Base-by-base conservation (phyloP, 2,797 vertebrate species). In the Megaceryle alcyon region DNA sequence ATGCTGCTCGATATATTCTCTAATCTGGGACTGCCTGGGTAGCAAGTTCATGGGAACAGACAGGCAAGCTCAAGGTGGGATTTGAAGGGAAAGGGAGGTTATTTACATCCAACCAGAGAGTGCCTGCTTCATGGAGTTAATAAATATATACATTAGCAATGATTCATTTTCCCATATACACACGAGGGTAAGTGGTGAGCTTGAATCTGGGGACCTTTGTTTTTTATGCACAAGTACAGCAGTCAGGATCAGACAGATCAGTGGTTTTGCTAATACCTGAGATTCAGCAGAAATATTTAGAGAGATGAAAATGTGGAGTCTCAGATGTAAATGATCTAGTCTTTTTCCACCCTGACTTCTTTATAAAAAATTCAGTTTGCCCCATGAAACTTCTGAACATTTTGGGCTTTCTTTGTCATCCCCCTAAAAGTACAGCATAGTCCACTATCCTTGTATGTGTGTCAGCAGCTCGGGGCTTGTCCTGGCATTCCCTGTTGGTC, bases 351-450 rank as follows among this genome's bases (percentile, higher is more conserved):
- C 14, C 12, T 59, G 64, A 61, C 31, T 70, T 81, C 57, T 81
- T 91, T 31, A 59, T 54, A 28, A 96, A 94, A 88, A 49, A 26
- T 10, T 22, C 1, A 33, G 66, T 70, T 64, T 60, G 6, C 17
- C 11, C 66, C 13, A 20, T 57, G 33, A 88, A 79, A 82, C 17
- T 63, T 44, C 46, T 75, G 33, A 84, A 75, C 31, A 72, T 57
- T 83, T 78, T 41, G n/a, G 20, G 26, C 18, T 82, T 75, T 53
- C 35, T 60, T 75, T 59, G 26, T 81, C 19, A 6, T 49, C 14
- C 14, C 11, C 20, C 19, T 37, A 39, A 44, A 95, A 93, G 94
- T 91, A 79, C 48, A 93, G 82, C 68, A 51, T 70, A 92, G 82
- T 48, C 29, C 35, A 61, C 37, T 60, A 31, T 90, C 43, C n/a